Evolutionary conservation across 2,888 invertebrate genomes (phyloP), one percentile per base, ranked within the genome.

Genomic region (Parascotia fuliginaria): DNA sequence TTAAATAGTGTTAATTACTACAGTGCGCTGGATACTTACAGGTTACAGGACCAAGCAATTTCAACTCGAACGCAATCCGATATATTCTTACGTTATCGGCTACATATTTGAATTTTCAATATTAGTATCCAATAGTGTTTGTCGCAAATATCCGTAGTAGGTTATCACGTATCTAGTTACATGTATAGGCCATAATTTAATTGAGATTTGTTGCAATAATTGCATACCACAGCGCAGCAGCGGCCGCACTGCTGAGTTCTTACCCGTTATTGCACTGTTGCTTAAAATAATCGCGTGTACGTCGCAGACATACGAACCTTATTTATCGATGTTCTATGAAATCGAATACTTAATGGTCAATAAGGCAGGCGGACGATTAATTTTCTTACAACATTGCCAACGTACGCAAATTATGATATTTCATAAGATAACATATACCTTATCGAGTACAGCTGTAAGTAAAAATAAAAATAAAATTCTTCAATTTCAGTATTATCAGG

Each of bases 401-500:
- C 51, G 45, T 68, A 70, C 72, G 70, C 63, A 70, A 70, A 69
- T 71, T 65, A 70, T 71, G 60, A 69, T 74, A 68, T 66, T 66
- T 65, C 55, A 53, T 61, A 61, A 57, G 64, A 63, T 65, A 65
- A 60, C 39, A 49, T 44, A 65, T 42, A 40, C 51, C 56, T 58
- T 69, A 61, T 64, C 60, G 45, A 42, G 64, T 65, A 71, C 79
- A 79, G 75, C 77, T 79, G 78, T 75, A 68, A 67, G 57, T 55
- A 48, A 64, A 68, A 62, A 55, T 50, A 60, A 68, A 65, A 60
- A 59, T 57, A 60, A 70, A 71, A 70, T 65, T 61, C 65, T 73
- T 76, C 71, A 77, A 76, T 76, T 79, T 75, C 60, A 72, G 65
- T 64, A 63, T 75, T 83, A 82, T 83, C 83, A 60, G 64, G 60